Percentiles rank a stretch among this genome's conserved stretches.
phyloP scores from a whole-genome alignment of 92 coral and sea anemone species.

The Phenganax marumi region DNA sequence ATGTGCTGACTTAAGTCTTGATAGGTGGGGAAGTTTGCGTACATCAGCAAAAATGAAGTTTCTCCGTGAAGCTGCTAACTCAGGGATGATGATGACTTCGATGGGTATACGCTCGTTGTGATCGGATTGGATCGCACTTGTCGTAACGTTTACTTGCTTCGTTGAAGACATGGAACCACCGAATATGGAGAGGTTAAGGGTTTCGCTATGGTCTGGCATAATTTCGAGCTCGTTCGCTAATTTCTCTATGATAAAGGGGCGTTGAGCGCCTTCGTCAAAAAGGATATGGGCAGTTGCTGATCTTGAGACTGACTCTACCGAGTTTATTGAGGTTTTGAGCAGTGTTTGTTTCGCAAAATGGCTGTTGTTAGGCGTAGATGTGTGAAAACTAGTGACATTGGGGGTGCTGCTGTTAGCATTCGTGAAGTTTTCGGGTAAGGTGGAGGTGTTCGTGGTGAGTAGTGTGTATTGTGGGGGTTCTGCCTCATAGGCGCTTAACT shows the following conservation, averaged over 20 bases:
- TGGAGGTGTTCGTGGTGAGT: too few species aligned
- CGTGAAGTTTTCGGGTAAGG: too few species aligned
- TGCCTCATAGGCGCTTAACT: too few species aligned
- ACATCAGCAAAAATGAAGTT: slow-evolving; percentile 9
- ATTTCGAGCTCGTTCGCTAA: slow-evolving; percentile 50
- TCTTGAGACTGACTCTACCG: slow-evolving; percentile 20
- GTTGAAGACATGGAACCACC: not conserved
- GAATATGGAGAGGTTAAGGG: slow-evolving; percentile 45
- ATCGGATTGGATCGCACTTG: slow-evolving; percentile 40
- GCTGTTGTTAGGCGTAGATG: too few species aligned
- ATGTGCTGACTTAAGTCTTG: slow-evolving; percentile 49
- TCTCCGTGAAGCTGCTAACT: slow-evolving; percentile 48
- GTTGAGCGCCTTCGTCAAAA: slow-evolving; percentile 57
- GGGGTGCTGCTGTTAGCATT: too few species aligned
- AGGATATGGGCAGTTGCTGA: slow-evolving; percentile 44
- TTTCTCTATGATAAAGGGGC: slow-evolving; percentile 51
- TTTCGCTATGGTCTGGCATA: slow-evolving; percentile 19
- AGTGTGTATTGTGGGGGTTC: too few species aligned
- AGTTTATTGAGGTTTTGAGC: slow-evolving; percentile 42
- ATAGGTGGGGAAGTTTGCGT: slow-evolving; percentile 46
- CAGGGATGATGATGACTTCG: slow-evolving; percentile 46
- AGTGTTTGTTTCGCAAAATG: too few species aligned
- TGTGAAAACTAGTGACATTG: too few species aligned
- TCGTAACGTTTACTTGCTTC: slow-evolving; percentile 17
- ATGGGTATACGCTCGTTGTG: slow-evolving; percentile 50